Evolutionary conservation across 2,888 invertebrate species (phyloP).

Genomic region (Eurytoma californica): DNA sequence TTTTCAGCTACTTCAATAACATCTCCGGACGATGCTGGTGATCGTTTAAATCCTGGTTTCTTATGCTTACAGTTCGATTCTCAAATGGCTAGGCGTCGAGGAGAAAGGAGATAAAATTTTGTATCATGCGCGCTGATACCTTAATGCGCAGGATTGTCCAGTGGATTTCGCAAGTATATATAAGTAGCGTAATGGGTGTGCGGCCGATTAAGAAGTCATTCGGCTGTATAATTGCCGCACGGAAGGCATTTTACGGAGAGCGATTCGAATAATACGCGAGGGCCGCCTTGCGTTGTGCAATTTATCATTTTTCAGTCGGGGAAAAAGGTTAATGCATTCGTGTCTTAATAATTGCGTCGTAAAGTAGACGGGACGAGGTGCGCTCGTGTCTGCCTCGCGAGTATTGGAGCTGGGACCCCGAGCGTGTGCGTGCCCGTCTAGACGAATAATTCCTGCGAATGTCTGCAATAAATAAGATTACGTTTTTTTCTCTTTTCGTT

Average conservation of each 20-base stretch:
- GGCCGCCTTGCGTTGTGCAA: background rate
- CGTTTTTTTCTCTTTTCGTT: slow-evolving; percentile 1
- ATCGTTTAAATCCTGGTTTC: no score
- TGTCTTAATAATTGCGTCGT: slow-evolving; percentile 49
- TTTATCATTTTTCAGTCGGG: slow-evolving; percentile 41
- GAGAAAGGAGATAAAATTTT: slow-evolving; percentile 1
- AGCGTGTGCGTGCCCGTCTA: slow-evolving; percentile 35
- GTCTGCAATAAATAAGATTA: slow-evolving; percentile 46
- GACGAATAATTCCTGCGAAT: slow-evolving; percentile 52
- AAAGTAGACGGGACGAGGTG: slow-evolving; percentile 24
- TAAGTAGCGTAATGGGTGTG: slow-evolving; percentile 1
- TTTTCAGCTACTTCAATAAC: no score
- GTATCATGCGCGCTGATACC: slow-evolving; percentile 20
- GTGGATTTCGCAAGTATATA: slow-evolving; percentile 25
- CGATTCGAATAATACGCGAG: slow-evolving; percentile 35
- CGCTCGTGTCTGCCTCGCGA: background rate
- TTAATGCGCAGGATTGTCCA: slow-evolving; percentile 24
- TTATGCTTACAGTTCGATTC: no score
- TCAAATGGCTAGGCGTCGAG: background rate
- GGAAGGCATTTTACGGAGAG: slow-evolving; percentile 37
- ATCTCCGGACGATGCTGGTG: no score
- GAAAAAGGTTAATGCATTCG: slow-evolving; percentile 37
- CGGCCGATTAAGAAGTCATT: slow-evolving; percentile 28
- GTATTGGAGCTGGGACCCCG: background rate
- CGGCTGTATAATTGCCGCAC: slow-evolving; percentile 29